phyloP scores from a whole-genome alignment of 2,113 vertebrate genomes.

The Crocuta crocuta region DNA sequence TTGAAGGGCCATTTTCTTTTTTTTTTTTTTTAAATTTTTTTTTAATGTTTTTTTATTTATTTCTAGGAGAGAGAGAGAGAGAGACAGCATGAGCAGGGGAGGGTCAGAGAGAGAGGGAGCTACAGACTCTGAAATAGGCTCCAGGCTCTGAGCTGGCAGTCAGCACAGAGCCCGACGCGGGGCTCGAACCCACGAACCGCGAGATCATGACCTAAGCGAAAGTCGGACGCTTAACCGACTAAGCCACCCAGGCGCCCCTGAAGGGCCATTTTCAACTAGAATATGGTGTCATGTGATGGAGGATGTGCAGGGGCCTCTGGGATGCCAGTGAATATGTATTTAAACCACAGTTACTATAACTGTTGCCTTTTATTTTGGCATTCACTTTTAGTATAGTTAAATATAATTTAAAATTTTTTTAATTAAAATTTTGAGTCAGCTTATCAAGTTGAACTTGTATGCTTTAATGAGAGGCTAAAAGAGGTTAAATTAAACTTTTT shows the following conservation, averaged over 20 bases:
- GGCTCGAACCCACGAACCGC: too few species aligned
- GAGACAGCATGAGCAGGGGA: too few species aligned
- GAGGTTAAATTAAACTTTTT: background rate
- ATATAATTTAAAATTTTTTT: background rate
- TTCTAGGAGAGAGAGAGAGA: too few species aligned
- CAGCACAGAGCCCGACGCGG: too few species aligned
- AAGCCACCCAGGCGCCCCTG: too few species aligned
- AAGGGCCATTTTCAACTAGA: background rate
- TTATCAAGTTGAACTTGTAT: background rate
- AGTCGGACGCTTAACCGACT: too few species aligned
- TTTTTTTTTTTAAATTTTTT: too few species aligned
- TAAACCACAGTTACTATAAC: background rate
- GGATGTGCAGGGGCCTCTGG: background rate
- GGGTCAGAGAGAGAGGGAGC: too few species aligned
- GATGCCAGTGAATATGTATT: background rate
- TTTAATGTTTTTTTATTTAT: too few species aligned
- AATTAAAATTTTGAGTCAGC: background rate
- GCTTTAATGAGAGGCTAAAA: conserved; percentile 37
- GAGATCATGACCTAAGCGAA: too few species aligned
- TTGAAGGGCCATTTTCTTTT: background rate
- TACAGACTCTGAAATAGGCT: too few species aligned
- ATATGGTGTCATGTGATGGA: background rate
- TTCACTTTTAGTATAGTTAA: background rate
- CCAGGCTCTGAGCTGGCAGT: too few species aligned
- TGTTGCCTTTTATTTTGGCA: background rate